These are phyloP conservation scores for Gerris lacustris DNA, from an alignment of 2,888 invertebrate genomes.

Conservation along the genomic window DNA sequence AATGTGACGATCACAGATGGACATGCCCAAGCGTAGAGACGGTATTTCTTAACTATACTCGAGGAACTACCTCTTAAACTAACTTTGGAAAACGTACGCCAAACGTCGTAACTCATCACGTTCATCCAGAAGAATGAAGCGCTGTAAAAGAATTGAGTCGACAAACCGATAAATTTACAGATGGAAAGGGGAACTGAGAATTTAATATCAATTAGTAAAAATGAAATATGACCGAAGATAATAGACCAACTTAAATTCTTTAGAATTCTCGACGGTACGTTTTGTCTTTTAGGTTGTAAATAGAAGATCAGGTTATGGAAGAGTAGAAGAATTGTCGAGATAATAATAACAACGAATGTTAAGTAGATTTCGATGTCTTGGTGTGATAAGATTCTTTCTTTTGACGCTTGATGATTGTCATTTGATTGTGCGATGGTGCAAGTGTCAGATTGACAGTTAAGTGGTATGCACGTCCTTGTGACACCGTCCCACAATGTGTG, in stretches of 20 bases:
- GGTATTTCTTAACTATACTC: slow-evolving; percentile 12
- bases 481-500: slow-evolving; percentile 17
- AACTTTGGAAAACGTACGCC: slow-evolving; percentile 19
- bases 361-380: slow-evolving; percentile 17
- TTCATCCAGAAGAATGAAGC: slow-evolving; percentile 23
- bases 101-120: slow-evolving; percentile 21
- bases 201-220: slow-evolving; percentile 7
- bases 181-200: background rate
- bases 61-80: slow-evolving; percentile 8
- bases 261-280: slow-evolving; percentile 17
- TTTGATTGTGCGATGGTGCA: background rate
- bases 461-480: background rate
- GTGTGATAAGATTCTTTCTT: too few species aligned
- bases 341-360: slow-evolving; percentile 10
- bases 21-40: slow-evolving; percentile 19
- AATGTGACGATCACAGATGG: background rate
- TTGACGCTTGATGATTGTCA: background rate
- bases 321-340: slow-evolving; percentile 15
- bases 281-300: slow-evolving; percentile 10
- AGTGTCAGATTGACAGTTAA: background rate
- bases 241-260: slow-evolving; percentile 19
- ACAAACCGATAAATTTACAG: slow-evolving; percentile 15
- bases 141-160: slow-evolving; percentile 18
- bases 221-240: slow-evolving; percentile 16
- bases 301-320: slow-evolving; percentile 16